Base-by-base conservation (phyloP, 2,888 invertebrate genomes). In the Hydrotaea cyrtoneurina region DNA sequence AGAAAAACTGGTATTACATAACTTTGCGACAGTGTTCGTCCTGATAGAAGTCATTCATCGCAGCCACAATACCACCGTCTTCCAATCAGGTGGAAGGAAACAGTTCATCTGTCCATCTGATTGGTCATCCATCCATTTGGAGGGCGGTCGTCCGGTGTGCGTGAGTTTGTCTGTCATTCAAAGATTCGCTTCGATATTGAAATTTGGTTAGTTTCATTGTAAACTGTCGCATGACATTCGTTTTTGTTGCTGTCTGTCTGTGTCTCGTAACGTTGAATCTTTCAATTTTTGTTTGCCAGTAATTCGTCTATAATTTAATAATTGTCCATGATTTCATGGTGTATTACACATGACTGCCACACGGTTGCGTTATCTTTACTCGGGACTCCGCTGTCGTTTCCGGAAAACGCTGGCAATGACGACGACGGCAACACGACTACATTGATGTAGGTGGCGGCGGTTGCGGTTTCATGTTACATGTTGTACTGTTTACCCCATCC, bases 291-390 rank as follows among this genome's bases (percentile, higher is more conserved):
- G n/a, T n/a, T 59, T 64, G 62, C 64, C 53, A 43, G 19, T 76
- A 77, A 77, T 66, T 64, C 57, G 55, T 73, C 5, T 43, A 72
- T 78, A 75, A 78, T 78, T 82, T 46, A 75, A 75, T 75, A 71
- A 76, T 76, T 79, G 64, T 73, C 57, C 36, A 76, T 72, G 78
- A 82, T 79, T 78, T 82, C 64, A 82, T 75, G 75, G 78, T 46
- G 71, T 78, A 79, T 82, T 74, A 75, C 78, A 64, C 78, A 36
- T 79, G 78, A 76, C 55, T 78, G 75, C 64, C 71, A 43, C 46
- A 46, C 55, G 26, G 17, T 72, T 72, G n/a, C 15, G 55, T 39
- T 66, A 50, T 50, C 71, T 77, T 69, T 13, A 31, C 50, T 66
- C 59, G 66, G 50, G 46, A 10, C 13, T 3, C 26, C 15, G 50